Evolutionary conservation across 92 coral and sea anemone species (phyloP).

Genomic region (Phenganax stokvisi): DNA sequence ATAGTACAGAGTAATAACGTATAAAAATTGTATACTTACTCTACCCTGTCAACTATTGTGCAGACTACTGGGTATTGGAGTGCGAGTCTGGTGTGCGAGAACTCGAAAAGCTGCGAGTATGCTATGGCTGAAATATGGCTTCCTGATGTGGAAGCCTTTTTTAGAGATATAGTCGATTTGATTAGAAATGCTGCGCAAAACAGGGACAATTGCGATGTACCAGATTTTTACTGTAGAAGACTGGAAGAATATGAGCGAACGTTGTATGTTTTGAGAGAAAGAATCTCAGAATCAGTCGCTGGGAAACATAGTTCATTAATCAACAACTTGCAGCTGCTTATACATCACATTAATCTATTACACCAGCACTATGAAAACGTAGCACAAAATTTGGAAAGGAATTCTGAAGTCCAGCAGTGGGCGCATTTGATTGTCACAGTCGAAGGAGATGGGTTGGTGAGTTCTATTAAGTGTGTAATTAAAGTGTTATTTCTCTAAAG

Average conservation of each 20-base stretch:
- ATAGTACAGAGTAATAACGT: neutral
- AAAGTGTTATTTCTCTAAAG: too few relatives aligned
- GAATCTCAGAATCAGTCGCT: constrained; percentile 17
- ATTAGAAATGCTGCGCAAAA: constrained; percentile 1
- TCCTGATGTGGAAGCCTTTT: constrained; percentile 31
- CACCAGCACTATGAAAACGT: too few relatives aligned
- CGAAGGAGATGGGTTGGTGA: too few relatives aligned
- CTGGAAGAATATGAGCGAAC: constrained; percentile 31
- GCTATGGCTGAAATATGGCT: constrained; percentile 17
- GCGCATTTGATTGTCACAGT: too few relatives aligned
- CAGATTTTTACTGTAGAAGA: constrained; percentile 29
- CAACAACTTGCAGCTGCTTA: neutral
- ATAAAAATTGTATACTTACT: neutral
- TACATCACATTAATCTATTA: neutral
- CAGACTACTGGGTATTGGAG: neutral
- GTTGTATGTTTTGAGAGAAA: neutral
- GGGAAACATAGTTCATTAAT: neutral
- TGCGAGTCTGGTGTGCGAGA: too few relatives aligned
- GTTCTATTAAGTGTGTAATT: too few relatives aligned
- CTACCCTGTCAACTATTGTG: neutral
- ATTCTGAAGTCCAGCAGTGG: too few relatives aligned
- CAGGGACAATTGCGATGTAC: neutral
- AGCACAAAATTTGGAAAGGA: too few relatives aligned
- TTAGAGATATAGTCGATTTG: neutral
- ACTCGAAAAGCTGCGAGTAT: too few relatives aligned